Percentiles rank a stretch among this genome's conserved stretches.
phyloP scores from a whole-genome alignment of 1,140 invertebrate genomes.

The Drosophila arawakana region DNA sequence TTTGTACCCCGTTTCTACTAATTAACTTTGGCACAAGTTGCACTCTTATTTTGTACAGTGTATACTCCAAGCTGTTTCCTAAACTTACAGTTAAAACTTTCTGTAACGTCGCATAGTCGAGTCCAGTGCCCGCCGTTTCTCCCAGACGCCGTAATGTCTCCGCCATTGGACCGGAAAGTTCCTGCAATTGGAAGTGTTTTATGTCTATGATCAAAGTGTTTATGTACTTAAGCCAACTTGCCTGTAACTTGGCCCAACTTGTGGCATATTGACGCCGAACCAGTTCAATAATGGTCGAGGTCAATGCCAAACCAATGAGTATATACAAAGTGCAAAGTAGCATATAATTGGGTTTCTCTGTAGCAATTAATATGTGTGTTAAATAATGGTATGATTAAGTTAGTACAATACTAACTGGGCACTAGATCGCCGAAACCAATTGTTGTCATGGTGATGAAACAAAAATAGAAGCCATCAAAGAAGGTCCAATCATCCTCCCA shows the following conservation, averaged over 20 bases:
- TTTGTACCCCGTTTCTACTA: too few species aligned
- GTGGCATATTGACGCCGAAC: constrained; percentile 93
- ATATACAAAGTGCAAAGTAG: constrained; percentile 96
- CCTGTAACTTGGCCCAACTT: constrained; percentile 90
- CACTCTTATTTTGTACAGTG: too few species aligned
- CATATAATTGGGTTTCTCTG: constrained; percentile 94
- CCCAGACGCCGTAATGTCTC: constrained; percentile 91
- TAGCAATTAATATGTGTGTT: constrained; percentile 28
- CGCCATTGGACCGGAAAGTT: constrained; percentile 91
- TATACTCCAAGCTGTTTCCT: background rate
- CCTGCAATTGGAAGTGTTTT: constrained; percentile 84
- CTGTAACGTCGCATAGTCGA: constrained; percentile 89
- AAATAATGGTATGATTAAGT: background rate
- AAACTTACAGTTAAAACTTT: constrained; percentile 87
- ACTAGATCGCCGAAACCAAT: constrained; percentile 97
- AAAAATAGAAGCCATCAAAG: constrained; percentile 97
- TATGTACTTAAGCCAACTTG: constrained; percentile 21
- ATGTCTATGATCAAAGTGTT: background rate
- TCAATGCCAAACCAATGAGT: constrained; percentile 95
- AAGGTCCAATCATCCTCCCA: constrained; percentile 96
- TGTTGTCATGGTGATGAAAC: constrained; percentile 97
- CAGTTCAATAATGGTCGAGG: constrained; percentile 97
- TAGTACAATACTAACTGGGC: constrained; percentile 88
- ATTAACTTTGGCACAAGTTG: too few species aligned
- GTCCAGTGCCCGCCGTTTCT: constrained; percentile 88